These are phyloP conservation scores for Drosophila nebulosa DNA, from an alignment of 1,140 invertebrate genomes.

Conservation along the genomic window DNA sequence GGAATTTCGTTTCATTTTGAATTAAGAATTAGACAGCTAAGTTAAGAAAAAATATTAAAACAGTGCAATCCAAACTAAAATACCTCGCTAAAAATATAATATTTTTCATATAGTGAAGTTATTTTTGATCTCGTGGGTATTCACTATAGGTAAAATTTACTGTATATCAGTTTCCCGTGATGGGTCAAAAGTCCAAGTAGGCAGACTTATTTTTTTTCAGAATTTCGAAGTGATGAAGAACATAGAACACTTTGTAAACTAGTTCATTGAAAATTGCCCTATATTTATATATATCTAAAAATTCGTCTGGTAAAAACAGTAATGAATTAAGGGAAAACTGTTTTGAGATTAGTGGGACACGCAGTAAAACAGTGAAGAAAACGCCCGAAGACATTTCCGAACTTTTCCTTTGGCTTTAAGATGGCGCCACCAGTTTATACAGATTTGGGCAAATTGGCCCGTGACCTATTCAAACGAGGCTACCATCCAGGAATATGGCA, in stretches of 20 bases:
- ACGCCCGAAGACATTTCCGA: background rate
- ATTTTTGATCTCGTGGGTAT: too few relatives aligned
- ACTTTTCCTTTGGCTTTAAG: slow-evolving; percentile 21
- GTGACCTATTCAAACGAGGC: slow-evolving; percentile 50
- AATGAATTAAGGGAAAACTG: background rate
- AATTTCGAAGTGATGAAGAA: background rate
- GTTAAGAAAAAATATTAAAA: too few relatives aligned
- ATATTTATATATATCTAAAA: background rate
- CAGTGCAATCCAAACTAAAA: too few relatives aligned
- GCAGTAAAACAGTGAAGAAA: background rate
- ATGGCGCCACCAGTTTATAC: slow-evolving; percentile 48
- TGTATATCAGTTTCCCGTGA: too few relatives aligned
- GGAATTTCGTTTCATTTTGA: too few relatives aligned
- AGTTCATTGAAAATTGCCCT: background rate
- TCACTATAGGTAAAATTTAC: too few relatives aligned
- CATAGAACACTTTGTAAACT: background rate
- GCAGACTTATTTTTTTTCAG: background rate
- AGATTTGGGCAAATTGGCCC: slow-evolving; percentile 56
- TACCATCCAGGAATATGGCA: slow-evolving; percentile 67
- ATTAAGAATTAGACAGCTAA: too few relatives aligned
- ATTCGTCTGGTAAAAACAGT: background rate
- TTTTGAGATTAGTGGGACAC: background rate
- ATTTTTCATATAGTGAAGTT: too few relatives aligned
- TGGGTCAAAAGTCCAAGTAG: background rate
- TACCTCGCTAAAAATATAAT: too few relatives aligned